Evolutionary conservation across 2,888 invertebrate genomes (phyloP), one percentile per base, ranked within the genome.

Genomic region (Mechanitis messenoides): DNA sequence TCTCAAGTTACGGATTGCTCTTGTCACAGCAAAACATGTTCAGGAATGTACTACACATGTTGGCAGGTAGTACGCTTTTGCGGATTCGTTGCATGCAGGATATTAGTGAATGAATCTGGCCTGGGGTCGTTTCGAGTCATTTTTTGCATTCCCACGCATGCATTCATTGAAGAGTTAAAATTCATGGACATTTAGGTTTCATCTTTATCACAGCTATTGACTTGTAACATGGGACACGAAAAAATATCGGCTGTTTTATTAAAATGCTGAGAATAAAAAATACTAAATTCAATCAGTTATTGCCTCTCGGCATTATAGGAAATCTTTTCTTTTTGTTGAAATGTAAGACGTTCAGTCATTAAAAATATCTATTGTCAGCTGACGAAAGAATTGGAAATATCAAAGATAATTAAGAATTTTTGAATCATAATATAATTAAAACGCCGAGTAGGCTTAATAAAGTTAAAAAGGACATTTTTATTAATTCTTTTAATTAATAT

Each of bases 21-120:
- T 66, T 66, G 42, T 64, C 64, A 58, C 56, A 70, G 64, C 68
- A 71, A 72, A 74, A 75, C 75, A 65, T 74, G 74, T 61, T 61
- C 68, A 65, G 71, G 71, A 71, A 71, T 71, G 61, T 64, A 64
- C 62, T 68, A 71, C 70, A 70, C 68, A 68, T 69, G 71, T 64
- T 68, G 72, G 72, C 80, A 84, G 84, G 85, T 82, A 83, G 83
- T 83, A 77, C 82, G 77, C 83, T 87, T 86, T 74, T 85, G 79
- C 74, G 88, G 84, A 81, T 88, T 88, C 87, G 69, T 86, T 77
- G 86, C 87, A 82, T 86, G 85, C 89, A 89, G 88, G 88, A 89
- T 78, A 87, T 84, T 87, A 75, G 75, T 85, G 79, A 87, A 87
- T 86, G 88, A 81, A 82, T 80, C 80, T 79, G 76, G 71, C 80